These are phyloP conservation scores for Oscheius sp. DNA, from an alignment of 2,888 invertebrate genomes.

Conservation along the genomic window DNA sequence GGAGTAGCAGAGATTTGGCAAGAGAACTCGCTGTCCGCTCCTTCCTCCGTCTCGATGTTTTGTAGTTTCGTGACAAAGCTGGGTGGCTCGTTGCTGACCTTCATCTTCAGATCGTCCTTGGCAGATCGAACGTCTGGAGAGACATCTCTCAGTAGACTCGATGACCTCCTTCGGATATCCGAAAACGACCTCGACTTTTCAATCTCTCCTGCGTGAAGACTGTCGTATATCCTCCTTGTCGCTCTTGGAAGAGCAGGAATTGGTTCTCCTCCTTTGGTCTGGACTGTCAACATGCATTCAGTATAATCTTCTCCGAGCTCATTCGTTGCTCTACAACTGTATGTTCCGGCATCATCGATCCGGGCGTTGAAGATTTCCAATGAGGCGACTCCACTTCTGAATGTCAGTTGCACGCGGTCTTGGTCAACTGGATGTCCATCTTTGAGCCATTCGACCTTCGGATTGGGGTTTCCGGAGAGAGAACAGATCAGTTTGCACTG, in stretches of 20 bases:
- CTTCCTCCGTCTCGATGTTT: constrained; percentile 54
- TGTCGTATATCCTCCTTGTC: constrained; percentile 39
- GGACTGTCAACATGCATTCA: constrained; percentile 90
- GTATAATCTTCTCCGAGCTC: constrained; percentile 94
- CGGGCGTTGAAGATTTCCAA: constrained; percentile 95
- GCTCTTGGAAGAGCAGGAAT: constrained; percentile 42
- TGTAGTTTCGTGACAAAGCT: constrained; percentile 55
- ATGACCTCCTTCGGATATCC: constrained; percentile 52
- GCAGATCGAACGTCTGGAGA: constrained; percentile 51
- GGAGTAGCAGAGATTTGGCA: constrained; percentile 71
- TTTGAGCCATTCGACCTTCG: constrained; percentile 82
- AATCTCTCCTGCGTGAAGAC: constrained; percentile 27
- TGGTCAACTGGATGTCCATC: constrained; percentile 91
- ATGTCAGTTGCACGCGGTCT: constrained; percentile 76
- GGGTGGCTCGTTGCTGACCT: constrained; percentile 52
- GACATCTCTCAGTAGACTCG: constrained; percentile 43
- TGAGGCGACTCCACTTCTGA: constrained; percentile 93
- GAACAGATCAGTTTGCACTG: constrained; percentile 98
- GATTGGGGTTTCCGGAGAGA: constrained; percentile 91
- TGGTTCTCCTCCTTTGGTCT: constrained; percentile 79
- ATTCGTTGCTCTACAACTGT: constrained; percentile 92
- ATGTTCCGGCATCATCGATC: constrained; percentile 94
- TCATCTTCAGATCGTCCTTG: constrained; percentile 55
- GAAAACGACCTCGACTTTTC: constrained; percentile 52
- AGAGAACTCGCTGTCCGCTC: constrained; percentile 57